Percentiles rank a stretch among this genome's conserved stretches.
phyloP scores from a whole-genome alignment of 1,140 invertebrate genomes.

The Portunus trituberculatus region DNA sequence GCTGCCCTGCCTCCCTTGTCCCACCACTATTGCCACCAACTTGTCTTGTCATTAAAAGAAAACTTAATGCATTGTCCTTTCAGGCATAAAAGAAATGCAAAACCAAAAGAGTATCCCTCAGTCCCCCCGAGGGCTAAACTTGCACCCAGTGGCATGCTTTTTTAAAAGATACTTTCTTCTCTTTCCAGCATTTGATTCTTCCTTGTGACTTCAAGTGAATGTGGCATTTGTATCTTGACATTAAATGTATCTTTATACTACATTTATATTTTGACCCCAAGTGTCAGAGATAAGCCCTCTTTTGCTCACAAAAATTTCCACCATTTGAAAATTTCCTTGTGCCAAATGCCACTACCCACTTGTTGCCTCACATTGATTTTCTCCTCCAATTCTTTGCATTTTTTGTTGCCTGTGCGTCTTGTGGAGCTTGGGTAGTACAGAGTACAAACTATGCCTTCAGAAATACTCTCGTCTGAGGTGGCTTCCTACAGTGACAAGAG shows the following conservation, averaged over 20 bases:
- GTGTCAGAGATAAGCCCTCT: not conserved
- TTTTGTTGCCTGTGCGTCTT: slow-evolving; percentile 59
- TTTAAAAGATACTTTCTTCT: slow-evolving; percentile 39
- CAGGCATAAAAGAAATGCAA: slow-evolving; percentile 61
- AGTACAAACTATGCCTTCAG: not conserved
- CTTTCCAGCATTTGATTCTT: slow-evolving; percentile 44
- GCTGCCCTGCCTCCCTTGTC: slow-evolving; percentile 64
- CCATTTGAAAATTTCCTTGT: not conserved
- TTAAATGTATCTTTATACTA: not conserved
- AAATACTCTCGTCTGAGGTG: not conserved
- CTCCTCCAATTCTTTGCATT: slow-evolving; percentile 54
- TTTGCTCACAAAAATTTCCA: not conserved
- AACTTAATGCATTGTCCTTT: slow-evolving; percentile 72
- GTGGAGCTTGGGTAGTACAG: slow-evolving; percentile 65
- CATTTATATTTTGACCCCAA: not conserved
- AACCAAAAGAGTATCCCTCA: slow-evolving; percentile 7
- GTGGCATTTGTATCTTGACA: slow-evolving; percentile 40
- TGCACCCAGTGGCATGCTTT: slow-evolving; percentile 68
- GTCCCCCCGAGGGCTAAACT: slow-evolving; percentile 51
- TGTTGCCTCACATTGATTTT: slow-evolving; percentile 52
- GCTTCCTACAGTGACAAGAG: not conserved
- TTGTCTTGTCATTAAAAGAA: slow-evolving; percentile 69
- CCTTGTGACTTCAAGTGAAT: slow-evolving; percentile 58
- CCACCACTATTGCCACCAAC: slow-evolving; percentile 37
- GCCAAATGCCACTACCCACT: slow-evolving; percentile 25